Conservation (phyloP, 2,113 vertebrate species). For the Pluvianellus socialis region DNA sequence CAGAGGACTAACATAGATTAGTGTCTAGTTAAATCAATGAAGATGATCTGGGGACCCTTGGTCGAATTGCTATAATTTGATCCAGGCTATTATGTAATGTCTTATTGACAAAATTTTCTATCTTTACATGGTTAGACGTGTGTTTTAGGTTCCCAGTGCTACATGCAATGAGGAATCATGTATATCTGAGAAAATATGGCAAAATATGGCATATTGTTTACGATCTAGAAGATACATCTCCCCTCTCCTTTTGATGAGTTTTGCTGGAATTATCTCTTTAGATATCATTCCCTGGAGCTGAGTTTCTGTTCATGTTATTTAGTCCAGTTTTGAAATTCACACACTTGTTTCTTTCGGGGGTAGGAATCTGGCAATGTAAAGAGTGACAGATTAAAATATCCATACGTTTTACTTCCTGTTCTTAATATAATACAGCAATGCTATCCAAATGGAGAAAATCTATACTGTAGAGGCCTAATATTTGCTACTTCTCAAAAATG, state of each 20-base stretch:
- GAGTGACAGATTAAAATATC: neutral
- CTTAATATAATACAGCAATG: neutral
- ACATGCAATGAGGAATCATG: neutral
- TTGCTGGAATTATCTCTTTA: neutral
- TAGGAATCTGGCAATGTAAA: neutral
- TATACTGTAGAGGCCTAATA: neutral
- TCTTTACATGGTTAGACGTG: neutral
- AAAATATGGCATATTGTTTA: fast-evolving
- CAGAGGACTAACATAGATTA: neutral
- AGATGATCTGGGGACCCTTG: neutral
- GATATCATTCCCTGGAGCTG: neutral
- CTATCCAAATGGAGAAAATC: neutral
- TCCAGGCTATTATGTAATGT: neutral
- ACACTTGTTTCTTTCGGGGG: neutral
- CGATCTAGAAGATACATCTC: neutral
- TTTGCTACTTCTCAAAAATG: neutral
- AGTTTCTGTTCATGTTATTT: neutral
- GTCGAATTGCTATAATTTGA: neutral
- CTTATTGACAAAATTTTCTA: neutral
- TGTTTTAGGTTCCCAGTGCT: neutral
- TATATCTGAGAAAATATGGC: neutral
- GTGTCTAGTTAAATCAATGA: neutral
- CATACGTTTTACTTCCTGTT: neutral
- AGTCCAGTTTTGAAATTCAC: neutral
- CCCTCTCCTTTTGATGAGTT: neutral